Evolutionary conservation across 1,140 invertebrate genomes (phyloP).

Genomic region (Nephotettix cincticeps): DNA sequence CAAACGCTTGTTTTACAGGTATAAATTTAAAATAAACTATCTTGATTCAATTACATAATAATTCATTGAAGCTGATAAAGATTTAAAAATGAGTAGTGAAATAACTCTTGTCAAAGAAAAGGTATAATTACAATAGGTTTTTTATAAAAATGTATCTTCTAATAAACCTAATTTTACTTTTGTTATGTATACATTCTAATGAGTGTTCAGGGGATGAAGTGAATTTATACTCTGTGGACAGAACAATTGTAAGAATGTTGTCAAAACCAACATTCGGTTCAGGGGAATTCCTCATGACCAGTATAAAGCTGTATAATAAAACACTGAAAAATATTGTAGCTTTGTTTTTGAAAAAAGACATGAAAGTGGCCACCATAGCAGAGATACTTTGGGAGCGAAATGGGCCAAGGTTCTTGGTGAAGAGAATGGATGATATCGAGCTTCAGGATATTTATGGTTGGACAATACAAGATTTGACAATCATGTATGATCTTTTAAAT

Average conservation of each 20-base stretch:
- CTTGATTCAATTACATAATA: no score
- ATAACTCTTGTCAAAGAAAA: no score
- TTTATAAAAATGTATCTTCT: no score
- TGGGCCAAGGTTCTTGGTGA: constrained; percentile 11
- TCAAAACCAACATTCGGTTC: background rate
- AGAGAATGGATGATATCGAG: background rate
- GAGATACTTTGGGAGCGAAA: constrained; percentile 12
- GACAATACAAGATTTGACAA: background rate
- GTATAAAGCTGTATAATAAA: background rate
- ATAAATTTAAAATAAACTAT: no score
- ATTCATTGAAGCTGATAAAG: no score
- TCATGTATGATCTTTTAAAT: background rate
- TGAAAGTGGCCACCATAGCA: background rate
- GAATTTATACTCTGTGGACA: constrained; percentile 14
- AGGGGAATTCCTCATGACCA: background rate
- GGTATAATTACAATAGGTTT: no score
- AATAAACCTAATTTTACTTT: no score
- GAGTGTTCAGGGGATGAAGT: background rate
- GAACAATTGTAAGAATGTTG: constrained; percentile 4
- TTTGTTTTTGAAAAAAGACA: background rate
- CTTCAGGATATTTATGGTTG: background rate
- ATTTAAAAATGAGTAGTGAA: no score
- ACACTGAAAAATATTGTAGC: background rate
- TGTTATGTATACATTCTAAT: background rate
- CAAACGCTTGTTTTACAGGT: no score